Percentiles rank a stretch among this genome's conserved stretches.
These are phyloP conservation scores for Calypte anna DNA, from an alignment of 2,113 vertebrate genomes.

Conservation along the genomic window DNA sequence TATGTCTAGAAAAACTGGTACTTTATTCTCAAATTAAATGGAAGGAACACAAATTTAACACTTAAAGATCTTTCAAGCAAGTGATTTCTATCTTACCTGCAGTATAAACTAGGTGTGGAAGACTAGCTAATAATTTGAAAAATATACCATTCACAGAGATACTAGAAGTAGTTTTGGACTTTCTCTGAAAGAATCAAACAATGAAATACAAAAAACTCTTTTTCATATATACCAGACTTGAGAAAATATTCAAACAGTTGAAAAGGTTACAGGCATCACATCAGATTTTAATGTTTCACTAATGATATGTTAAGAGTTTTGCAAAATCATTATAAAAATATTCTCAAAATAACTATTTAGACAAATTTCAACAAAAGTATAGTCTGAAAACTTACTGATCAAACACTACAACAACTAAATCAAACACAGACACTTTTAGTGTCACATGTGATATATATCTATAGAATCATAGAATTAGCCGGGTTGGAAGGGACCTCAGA, in stretches of 20 bases:
- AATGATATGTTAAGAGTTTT: not conserved
- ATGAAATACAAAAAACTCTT: not conserved
- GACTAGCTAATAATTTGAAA: not conserved
- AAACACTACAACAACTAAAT: not conserved
- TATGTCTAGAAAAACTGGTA: not conserved
- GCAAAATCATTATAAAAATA: not conserved
- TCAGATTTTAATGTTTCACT: conserved; percentile 1
- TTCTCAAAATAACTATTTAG: not conserved
- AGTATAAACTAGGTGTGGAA: not conserved
- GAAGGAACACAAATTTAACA: not conserved
- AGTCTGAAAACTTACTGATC: not conserved
- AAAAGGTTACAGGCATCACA: not conserved
- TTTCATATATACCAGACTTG: not conserved
- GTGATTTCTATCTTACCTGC: not conserved
- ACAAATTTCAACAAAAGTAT: not conserved
- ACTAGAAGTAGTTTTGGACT: not conserved
- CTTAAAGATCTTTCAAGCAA: not conserved
- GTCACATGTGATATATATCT: not conserved
- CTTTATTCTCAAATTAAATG: not conserved
- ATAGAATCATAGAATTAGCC: no score
- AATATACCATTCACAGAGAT: not conserved
- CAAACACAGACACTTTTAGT: not conserved
- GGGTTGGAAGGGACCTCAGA: no score
- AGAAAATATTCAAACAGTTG: not conserved
- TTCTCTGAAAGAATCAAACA: not conserved